Conservation (phyloP, 2,888 invertebrate species). For the Elmis aenea region DNA sequence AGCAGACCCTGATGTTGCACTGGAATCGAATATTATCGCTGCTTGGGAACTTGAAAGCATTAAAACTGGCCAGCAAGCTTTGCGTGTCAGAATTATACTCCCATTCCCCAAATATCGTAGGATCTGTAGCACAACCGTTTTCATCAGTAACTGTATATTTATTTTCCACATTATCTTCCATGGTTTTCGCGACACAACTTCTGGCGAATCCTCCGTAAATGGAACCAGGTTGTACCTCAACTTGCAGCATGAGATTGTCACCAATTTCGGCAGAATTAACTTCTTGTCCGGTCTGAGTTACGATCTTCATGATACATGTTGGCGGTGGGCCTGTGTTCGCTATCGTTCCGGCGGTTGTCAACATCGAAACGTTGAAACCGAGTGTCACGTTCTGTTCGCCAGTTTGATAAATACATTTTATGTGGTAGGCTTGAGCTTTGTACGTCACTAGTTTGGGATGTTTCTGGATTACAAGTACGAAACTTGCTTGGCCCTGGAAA, state of each 20-base stretch:
- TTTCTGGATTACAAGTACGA: conserved; percentile 91
- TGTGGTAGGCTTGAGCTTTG: conserved; percentile 93
- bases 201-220: conserved; percentile 93
- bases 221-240: conserved; percentile 49
- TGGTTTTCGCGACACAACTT: conserved; percentile 89
- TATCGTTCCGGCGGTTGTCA: conserved; percentile 91
- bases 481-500: conserved; percentile 80
- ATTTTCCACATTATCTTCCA: conserved; percentile 81
- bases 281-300: conserved; percentile 80
- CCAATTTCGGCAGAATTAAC: conserved; percentile 90
- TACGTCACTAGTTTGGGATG: conserved; percentile 93
- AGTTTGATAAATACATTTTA: conserved; percentile 91
- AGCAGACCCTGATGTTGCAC: conserved; percentile 91
- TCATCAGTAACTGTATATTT: conserved; percentile 91
- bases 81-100: conserved; percentile 82
- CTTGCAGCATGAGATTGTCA: conserved; percentile 32
- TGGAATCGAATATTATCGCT: conserved; percentile 93
- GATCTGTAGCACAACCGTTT: conserved; percentile 89
- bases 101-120: conserved; percentile 91
- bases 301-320: conserved; percentile 86
- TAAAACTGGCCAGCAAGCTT: conserved; percentile 81
- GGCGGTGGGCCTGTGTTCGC: conserved; percentile 94
- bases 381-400: conserved; percentile 89
- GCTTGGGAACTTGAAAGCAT: conserved; percentile 92
- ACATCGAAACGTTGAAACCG: conserved; percentile 92